Evolutionary conservation across 2,888 invertebrate genomes (phyloP), one percentile per base, ranked within the genome.

Genomic region (Brassicogethes aeneus): DNA sequence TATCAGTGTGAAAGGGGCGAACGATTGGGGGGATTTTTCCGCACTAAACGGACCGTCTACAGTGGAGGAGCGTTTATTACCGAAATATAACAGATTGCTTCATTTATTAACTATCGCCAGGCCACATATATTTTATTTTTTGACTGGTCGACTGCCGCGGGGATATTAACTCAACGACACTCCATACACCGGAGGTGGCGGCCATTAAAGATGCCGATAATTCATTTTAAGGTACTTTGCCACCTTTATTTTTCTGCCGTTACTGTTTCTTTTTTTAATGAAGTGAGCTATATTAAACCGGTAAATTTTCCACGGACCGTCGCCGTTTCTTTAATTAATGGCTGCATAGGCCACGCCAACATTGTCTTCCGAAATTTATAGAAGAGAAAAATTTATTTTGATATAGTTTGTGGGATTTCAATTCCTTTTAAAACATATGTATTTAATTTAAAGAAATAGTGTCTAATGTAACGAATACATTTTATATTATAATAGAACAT

Each of bases 121-220:
- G 39, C 14, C 39, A 33, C 36, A 42, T 44, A 51, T 51, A 51
- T 51, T 44, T 51, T 47, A 47, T 47, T 44, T 51, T 23, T 10
- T 23, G 23, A 10, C 23, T 10, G 23, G 23, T 5, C 10, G 23
- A 23, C 23, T 5, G 23, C 37, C 33, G 29, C 41, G 16, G 38
- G 43, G 52, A 53, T 55, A 55, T 55, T 54, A 55, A 53, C 53
- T 54, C 44, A 51, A 53, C 41, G 53, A 47, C 49, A 45, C 48
- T 16, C 17, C 39, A 47, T 50, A 52, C 47, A 47, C 50, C 47
- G 44, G 48, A 48, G 49, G 51, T 46, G 52, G 40, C 40, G 46
- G 5, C 50, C 40, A 44, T 54, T 48, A 52, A 44, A 46, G 47
- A 45, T 42, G 47, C 45, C 46, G 41, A 51, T 53, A 53, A 52